Conservation (phyloP, 2,113 vertebrate species). For the Equus przewalskii region DNA sequence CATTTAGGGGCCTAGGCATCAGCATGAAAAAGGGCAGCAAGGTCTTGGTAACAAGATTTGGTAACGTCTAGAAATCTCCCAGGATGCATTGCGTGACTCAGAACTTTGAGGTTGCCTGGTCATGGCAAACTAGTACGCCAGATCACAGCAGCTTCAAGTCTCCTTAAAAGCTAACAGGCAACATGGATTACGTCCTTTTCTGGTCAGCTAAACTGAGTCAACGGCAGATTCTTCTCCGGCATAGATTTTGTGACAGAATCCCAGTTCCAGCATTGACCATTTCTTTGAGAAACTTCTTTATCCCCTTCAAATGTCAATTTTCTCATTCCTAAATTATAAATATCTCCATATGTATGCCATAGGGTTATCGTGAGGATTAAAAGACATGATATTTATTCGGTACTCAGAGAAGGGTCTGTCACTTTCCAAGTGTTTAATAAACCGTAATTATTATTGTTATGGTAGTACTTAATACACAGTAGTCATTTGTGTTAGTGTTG, state of each 20-base stretch:
- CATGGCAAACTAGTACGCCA: too few relatives aligned
- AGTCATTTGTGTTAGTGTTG: background rate
- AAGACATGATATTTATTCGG: background rate
- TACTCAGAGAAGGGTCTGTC: background rate
- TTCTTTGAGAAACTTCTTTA: background rate
- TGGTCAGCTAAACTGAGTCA: background rate
- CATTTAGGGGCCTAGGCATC: too few relatives aligned
- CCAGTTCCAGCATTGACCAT: background rate
- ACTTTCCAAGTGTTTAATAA: slow-evolving; percentile 17
- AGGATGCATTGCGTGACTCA: background rate
- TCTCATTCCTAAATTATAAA: background rate
- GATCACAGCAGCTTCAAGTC: background rate
- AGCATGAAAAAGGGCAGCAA: background rate
- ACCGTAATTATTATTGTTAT: background rate
- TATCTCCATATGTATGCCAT: background rate
- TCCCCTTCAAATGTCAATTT: background rate
- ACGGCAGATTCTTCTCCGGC: background rate
- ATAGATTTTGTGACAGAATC: background rate
- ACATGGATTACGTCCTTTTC: background rate
- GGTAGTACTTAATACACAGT: background rate
- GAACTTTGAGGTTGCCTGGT: background rate
- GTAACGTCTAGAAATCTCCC: background rate
- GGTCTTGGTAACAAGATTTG: background rate
- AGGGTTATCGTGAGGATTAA: background rate
- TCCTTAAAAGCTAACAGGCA: background rate